Conservation (phyloP, 2,797 vertebrate genomes). For the Sebastes iracundus region DNA sequence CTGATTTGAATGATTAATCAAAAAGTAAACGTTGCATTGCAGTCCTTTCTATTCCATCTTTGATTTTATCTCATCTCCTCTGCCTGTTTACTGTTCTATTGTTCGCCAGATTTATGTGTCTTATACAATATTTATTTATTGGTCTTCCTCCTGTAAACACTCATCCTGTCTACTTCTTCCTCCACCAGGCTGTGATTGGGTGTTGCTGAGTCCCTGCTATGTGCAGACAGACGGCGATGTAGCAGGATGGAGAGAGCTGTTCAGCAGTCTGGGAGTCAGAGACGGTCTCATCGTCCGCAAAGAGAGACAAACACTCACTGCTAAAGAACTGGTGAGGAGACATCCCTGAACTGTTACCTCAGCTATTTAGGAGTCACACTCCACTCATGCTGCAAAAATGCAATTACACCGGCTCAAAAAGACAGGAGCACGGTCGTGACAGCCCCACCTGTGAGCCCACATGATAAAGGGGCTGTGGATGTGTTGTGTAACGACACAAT, state of each 20-base stretch:
- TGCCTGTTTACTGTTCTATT: not conserved
- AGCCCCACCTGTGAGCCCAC: conserved; percentile 1
- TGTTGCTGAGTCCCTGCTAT: conserved; percentile 80
- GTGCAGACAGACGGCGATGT: conserved; percentile 75
- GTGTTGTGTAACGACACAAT: conserved; percentile 40
- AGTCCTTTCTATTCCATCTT: not conserved
- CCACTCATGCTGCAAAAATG: not conserved
- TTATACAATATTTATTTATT: not conserved
- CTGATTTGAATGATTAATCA: conserved; percentile 1
- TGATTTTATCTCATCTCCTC: not conserved
- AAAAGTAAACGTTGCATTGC: not conserved
- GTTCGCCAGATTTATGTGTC: not conserved
- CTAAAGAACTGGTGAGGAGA: conserved; percentile 79
- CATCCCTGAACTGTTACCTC: not conserved
- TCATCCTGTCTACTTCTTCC: not conserved
- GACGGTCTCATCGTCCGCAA: conserved; percentile 84
- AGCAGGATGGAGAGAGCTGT: conserved; percentile 81
- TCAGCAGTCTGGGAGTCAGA: conserved; percentile 79
- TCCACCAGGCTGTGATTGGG: conserved; percentile 81
- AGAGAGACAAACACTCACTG: conserved; percentile 69
- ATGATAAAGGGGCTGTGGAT: not conserved
- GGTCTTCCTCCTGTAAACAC: not conserved
- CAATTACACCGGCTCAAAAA: not conserved
- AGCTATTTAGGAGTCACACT: not conserved
- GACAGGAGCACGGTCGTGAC: not conserved